These are phyloP conservation scores for Saguinus imperator DNA, from an alignment of 2,113 vertebrate species.

Conservation along the genomic window DNA sequence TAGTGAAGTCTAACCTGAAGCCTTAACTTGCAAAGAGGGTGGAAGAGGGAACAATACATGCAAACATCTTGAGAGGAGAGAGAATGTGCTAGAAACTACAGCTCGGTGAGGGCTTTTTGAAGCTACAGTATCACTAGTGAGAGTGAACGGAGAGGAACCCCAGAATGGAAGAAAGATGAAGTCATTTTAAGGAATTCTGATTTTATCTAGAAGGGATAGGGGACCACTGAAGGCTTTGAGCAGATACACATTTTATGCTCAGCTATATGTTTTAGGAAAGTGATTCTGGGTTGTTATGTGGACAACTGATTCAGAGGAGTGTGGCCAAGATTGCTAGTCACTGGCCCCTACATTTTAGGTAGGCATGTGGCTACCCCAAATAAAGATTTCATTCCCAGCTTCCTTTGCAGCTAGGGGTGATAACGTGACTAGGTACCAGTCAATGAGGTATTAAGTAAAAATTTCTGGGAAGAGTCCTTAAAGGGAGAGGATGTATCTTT, in stretches of 20 bases:
- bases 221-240: background rate
- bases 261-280: background rate
- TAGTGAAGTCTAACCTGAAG: background rate
- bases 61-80: background rate
- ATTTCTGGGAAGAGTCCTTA: background rate
- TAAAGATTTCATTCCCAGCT: background rate
- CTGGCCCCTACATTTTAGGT: background rate
- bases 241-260: background rate
- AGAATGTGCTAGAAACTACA: background rate
- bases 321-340: background rate
- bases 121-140: background rate
- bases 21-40: background rate
- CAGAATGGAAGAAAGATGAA: background rate
- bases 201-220: background rate
- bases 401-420: no score
- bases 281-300: background rate
- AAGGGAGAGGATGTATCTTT: background rate
- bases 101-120: background rate
- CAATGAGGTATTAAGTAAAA: background rate
- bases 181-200: background rate
- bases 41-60: background rate
- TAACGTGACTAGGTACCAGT: no score
- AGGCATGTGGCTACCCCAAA: background rate
- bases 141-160: background rate
- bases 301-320: background rate